phyloP scores from a whole-genome alignment of 2,888 invertebrate genomes.

The Brenthis daphne region DNA sequence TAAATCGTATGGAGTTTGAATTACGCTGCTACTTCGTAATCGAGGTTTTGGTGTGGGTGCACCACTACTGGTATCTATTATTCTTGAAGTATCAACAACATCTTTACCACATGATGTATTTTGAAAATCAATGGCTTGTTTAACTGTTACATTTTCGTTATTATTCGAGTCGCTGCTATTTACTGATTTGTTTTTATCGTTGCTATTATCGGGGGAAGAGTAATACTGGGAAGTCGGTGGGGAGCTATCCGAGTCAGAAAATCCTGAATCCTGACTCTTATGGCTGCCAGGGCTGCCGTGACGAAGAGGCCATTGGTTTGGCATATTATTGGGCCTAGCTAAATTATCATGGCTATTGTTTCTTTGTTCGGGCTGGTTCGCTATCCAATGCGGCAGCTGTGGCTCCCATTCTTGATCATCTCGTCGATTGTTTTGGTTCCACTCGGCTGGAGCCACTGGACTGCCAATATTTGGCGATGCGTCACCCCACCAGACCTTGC shows the following conservation, averaged over 20 bases:
- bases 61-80: constrained; percentile 48
- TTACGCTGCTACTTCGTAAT: constrained; percentile 74
- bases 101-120: constrained; percentile 61
- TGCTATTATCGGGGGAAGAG: constrained; percentile 56
- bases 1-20: constrained; percentile 78
- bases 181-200: constrained; percentile 65
- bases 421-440: constrained; percentile 60
- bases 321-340: constrained; percentile 60
- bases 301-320: constrained; percentile 74
- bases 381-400: constrained; percentile 78
- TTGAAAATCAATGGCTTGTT: constrained; percentile 70
- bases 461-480: constrained; percentile 70
- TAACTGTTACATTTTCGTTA: constrained; percentile 73
- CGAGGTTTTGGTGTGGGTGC: constrained; percentile 70
- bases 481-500: constrained; percentile 87
- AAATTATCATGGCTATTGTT: constrained; percentile 69
- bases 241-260: constrained; percentile 89
- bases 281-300: constrained; percentile 84
- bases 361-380: constrained; percentile 69
- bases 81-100: constrained; percentile 57
- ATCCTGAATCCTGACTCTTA: constrained; percentile 90
- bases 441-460: constrained; percentile 64
- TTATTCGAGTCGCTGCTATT: constrained; percentile 75
- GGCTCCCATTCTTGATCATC: constrained; percentile 77
- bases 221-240: constrained; percentile 77